These are phyloP conservation scores for Onchidella celtica DNA, from an alignment of 2,888 invertebrate genomes.

Conservation along the genomic window DNA sequence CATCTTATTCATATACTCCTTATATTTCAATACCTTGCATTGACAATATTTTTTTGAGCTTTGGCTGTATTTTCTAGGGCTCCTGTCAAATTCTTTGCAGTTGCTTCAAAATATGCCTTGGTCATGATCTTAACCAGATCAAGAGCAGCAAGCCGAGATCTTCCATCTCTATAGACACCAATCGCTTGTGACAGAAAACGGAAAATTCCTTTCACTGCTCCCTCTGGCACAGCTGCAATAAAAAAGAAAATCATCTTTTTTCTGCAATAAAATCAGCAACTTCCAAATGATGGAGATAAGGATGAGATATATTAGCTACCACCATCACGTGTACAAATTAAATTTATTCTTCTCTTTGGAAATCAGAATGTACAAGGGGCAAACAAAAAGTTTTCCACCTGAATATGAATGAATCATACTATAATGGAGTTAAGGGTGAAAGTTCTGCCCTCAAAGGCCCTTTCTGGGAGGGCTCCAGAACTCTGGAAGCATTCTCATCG, in stretches of 20 bases:
- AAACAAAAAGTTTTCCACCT: no score
- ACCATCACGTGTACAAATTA: neutral
- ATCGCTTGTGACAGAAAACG: conserved; percentile 88
- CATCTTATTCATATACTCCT: no score
- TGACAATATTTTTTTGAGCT: conserved; percentile 84
- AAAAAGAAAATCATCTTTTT: neutral
- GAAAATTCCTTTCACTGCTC: conserved; percentile 89
- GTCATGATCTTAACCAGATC: conserved; percentile 86
- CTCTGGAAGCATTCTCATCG: no score
- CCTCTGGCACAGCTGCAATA: conserved; percentile 87
- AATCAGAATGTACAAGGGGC: no score
- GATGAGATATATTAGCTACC: no score
- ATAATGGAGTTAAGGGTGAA: no score
- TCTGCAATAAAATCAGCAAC: neutral
- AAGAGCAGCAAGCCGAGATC: conserved; percentile 88
- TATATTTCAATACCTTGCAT: conserved; percentile 87
- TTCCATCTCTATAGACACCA: conserved; percentile 89
- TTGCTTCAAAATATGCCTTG: conserved; percentile 86
- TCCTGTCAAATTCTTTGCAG: conserved; percentile 86
- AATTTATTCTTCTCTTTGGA: no score
- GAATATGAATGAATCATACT: no score
- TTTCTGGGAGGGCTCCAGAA: no score
- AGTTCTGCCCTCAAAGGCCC: no score
- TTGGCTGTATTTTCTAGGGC: conserved; percentile 85
- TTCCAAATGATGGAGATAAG: no score